Evolutionary conservation across 2,797 vertebrate species (phyloP).

Genomic region (Xenops minutus): DNA sequence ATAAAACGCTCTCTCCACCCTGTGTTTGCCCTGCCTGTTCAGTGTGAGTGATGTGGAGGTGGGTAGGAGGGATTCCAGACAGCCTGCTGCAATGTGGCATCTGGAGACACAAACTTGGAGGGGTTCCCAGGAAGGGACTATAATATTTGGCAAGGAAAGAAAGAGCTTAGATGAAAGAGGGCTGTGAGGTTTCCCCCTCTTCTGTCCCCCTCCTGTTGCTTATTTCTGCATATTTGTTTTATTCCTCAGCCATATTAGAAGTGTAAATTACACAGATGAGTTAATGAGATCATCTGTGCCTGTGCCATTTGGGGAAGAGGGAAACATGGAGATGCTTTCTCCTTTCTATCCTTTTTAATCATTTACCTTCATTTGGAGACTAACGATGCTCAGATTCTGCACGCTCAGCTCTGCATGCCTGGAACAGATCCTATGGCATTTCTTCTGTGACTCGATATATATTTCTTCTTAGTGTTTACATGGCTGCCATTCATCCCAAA

Average conservation of each 20-base stretch:
- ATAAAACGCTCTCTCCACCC: neutral
- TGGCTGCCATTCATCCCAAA: neutral
- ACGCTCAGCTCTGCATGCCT: neutral
- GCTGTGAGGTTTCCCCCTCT: constrained; percentile 42
- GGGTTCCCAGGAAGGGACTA: constrained; percentile 54
- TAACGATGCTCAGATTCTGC: neutral
- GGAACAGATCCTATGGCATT: neutral
- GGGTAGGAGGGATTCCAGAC: constrained; percentile 52
- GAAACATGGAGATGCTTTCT: neutral
- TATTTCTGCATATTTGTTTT: constrained; percentile 62
- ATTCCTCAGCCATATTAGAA: constrained; percentile 42
- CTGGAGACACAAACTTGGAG: constrained; percentile 63
- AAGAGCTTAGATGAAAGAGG: constrained; percentile 41
- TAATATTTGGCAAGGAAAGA: constrained; percentile 49
- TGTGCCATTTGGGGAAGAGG: constrained; percentile 10
- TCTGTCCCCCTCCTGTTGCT: constrained; percentile 19
- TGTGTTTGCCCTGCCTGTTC: constrained; percentile 46
- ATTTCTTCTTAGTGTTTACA: neutral
- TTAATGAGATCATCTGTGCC: constrained; percentile 52
- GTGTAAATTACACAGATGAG: constrained; percentile 57
- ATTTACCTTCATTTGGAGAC: neutral
- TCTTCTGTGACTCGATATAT: neutral
- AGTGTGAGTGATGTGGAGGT: constrained; percentile 17
- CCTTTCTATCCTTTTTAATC: neutral
- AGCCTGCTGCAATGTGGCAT: constrained; percentile 56